These are phyloP conservation scores for Meriones psammophilus DNA, from an alignment of 2,797 vertebrate species.

Conservation along the genomic window DNA sequence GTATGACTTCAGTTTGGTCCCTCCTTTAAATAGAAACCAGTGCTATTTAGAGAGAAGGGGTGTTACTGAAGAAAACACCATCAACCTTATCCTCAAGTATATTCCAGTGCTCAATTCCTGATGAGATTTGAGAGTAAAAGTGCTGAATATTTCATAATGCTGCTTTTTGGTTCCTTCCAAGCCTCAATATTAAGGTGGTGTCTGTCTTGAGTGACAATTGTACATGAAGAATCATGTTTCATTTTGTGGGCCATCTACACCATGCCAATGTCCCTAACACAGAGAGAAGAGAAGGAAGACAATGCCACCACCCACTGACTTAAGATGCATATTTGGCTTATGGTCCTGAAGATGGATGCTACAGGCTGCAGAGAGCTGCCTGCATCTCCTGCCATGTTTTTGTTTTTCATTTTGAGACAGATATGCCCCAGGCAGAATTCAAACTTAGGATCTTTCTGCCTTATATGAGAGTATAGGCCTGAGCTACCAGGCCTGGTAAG, in stretches of 20 bases:
- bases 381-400: neutral
- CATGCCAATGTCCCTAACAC: neutral
- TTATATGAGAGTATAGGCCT: neutral
- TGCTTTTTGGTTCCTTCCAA: slow-evolving; percentile 56
- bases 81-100: slow-evolving; percentile 11
- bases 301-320: slow-evolving; percentile 56
- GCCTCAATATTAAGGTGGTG: neutral
- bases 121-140: neutral
- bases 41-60: slow-evolving; percentile 70
- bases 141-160: slow-evolving; percentile 53
- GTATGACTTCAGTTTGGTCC: slow-evolving; percentile 73
- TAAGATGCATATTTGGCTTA: slow-evolving; percentile 21
- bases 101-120: neutral
- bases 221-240: slow-evolving; percentile 22
- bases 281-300: slow-evolving; percentile 63
- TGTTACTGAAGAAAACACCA: slow-evolving; percentile 65
- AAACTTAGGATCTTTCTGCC: neutral
- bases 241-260: neutral
- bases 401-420: neutral
- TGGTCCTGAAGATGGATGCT: neutral
- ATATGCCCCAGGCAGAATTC: neutral
- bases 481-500: neutral
- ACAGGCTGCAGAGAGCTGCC: neutral
- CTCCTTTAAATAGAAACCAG: slow-evolving; percentile 67
- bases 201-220: slow-evolving; percentile 21